phyloP scores from a whole-genome alignment of 2,888 invertebrate species.

The Calameuta idolon region DNA sequence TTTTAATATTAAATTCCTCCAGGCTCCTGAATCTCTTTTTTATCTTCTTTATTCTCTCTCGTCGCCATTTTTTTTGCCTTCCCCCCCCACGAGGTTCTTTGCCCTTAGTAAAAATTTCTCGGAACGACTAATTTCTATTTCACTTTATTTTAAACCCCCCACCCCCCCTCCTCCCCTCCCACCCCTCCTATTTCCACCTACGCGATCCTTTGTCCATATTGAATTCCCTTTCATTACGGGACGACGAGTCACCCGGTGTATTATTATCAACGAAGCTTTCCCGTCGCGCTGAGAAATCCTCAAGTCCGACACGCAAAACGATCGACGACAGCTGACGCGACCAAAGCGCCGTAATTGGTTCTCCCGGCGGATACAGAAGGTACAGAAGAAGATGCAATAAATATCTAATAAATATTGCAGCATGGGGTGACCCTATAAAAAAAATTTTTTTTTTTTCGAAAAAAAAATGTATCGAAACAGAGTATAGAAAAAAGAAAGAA shows the following conservation, averaged over 20 bases:
- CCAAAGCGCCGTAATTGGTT: constrained; percentile 26
- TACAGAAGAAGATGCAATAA: constrained; percentile 52
- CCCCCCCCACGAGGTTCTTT: background rate
- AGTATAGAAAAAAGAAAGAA: background rate
- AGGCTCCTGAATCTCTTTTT: constrained; percentile 2
- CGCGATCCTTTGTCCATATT: background rate
- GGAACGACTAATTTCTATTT: constrained; percentile 10
- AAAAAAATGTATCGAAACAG: constrained; percentile 27
- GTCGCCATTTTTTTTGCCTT: constrained; percentile 2
- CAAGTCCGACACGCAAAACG: background rate
- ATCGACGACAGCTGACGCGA: constrained; percentile 7
- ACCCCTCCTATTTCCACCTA: background rate
- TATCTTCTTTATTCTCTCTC: background rate
- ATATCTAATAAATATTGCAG: constrained; percentile 65
- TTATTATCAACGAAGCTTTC: background rate
- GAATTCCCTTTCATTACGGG: background rate
- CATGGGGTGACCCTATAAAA: constrained; percentile 48
- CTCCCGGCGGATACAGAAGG: constrained; percentile 41
- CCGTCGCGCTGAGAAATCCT: background rate
- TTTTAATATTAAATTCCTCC: constrained; percentile 66
- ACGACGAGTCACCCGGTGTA: background rate
- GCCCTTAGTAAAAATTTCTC: background rate
- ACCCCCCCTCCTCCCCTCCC: too few species aligned
- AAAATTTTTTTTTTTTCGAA: constrained; percentile 46
- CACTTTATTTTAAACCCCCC: constrained; percentile 25